phyloP scores from a whole-genome alignment of 2,797 vertebrate species.

The Xenops minutus region DNA sequence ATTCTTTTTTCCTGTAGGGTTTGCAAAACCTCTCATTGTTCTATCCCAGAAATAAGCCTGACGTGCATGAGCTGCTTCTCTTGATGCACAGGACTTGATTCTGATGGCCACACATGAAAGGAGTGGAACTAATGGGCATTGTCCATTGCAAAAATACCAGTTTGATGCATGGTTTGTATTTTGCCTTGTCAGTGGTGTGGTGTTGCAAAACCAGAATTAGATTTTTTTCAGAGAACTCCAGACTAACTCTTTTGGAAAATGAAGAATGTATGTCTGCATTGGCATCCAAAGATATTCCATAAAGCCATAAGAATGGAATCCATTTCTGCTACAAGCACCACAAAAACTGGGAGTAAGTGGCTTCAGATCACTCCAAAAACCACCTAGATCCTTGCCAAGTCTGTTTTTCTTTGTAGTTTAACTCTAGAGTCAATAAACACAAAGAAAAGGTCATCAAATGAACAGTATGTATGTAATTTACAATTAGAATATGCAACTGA shows the following conservation, averaged over 20 bases:
- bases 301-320: not conserved
- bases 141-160: not conserved
- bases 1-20: not conserved
- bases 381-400: conserved; percentile 37
- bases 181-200: not conserved
- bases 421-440: conserved; percentile 43
- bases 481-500: conserved; percentile 33
- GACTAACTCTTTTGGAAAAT: conserved; percentile 1
- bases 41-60: not conserved
- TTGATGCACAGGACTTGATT: not conserved
- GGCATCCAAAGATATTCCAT: not conserved
- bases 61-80: not conserved
- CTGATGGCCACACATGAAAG: not conserved
- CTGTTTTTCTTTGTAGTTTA: conserved; percentile 49
- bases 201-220: not conserved
- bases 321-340: conserved; percentile 2
- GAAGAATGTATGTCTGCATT: not conserved
- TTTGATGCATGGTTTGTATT: conserved; percentile 30
- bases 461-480: conserved; percentile 22
- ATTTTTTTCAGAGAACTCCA: not conserved
- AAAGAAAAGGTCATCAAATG: conserved; percentile 20
- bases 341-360: conserved; percentile 23
- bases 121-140: not conserved
- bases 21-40: conserved; percentile 1
- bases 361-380: conserved; percentile 31